phyloP scores from a whole-genome alignment of 2,888 invertebrate genomes.

The Hydrotaea diabolus region DNA sequence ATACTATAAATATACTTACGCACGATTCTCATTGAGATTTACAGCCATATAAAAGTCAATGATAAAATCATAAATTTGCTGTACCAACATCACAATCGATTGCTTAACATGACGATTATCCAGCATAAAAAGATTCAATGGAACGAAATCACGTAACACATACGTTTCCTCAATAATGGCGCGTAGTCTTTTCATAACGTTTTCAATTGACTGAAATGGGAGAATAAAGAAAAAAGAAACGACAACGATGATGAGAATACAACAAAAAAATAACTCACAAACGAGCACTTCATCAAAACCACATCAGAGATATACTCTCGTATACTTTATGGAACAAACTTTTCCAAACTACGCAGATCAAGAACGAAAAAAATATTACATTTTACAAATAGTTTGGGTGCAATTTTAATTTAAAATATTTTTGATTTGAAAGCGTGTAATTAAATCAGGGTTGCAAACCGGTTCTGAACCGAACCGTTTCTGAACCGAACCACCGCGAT shows the following conservation, averaged over 20 bases:
- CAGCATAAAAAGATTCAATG: constrained; percentile 91
- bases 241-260: constrained; percentile 15
- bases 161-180: constrained; percentile 87
- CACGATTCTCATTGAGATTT: constrained; percentile 87
- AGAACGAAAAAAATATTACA: too few relatives aligned
- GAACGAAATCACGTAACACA: constrained; percentile 88
- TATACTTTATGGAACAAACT: too few relatives aligned
- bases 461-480: too few relatives aligned
- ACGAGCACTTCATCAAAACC: not conserved
- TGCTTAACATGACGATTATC: constrained; percentile 82
- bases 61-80: constrained; percentile 79
- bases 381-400: too few relatives aligned
- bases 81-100: constrained; percentile 77
- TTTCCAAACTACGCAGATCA: too few relatives aligned
- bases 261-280: constrained; percentile 1
- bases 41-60: constrained; percentile 79
- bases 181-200: constrained; percentile 87
- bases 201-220: constrained; percentile 84
- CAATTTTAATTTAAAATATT: too few relatives aligned
- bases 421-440: too few relatives aligned
- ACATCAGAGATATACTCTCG: constrained; percentile 4
- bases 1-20: constrained; percentile 82
- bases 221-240: constrained; percentile 16
- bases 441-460: too few relatives aligned
- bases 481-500: too few relatives aligned